Percentiles rank a stretch among this genome's conserved stretches.
These are phyloP conservation scores for Megatriorchis doriae DNA, from an alignment of 2,113 vertebrate genomes.

Conservation along the genomic window DNA sequence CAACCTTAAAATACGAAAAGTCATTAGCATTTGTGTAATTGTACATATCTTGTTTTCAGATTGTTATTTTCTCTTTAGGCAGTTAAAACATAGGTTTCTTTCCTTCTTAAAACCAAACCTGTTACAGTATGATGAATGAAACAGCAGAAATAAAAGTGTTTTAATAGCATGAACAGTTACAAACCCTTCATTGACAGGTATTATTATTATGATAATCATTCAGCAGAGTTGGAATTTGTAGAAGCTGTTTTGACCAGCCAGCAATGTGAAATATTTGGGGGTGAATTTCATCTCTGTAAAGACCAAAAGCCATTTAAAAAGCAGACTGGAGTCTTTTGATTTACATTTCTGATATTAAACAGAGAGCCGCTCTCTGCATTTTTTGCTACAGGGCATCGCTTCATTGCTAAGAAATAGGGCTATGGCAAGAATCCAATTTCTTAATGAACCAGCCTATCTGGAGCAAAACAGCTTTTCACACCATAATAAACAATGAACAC, in stretches of 20 bases:
- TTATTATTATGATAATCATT: not conserved
- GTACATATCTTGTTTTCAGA: not conserved
- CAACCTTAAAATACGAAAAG: not conserved
- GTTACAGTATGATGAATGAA: slow-evolving; percentile 59
- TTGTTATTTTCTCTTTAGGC: not conserved
- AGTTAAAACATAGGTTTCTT: slow-evolving; percentile 43
- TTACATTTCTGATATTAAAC: slow-evolving; percentile 70
- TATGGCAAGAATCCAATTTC: slow-evolving; percentile 75
- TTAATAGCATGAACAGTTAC: not conserved
- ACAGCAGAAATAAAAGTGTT: slow-evolving; percentile 59
- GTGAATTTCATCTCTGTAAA: slow-evolving; percentile 52
- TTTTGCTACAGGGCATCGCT: slow-evolving; percentile 61
- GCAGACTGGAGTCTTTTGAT: slow-evolving; percentile 62
- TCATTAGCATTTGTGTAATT: not conserved
- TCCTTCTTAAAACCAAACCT: slow-evolving; percentile 40
- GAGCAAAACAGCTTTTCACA: slow-evolving; percentile 81
- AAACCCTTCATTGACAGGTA: slow-evolving; percentile 47
- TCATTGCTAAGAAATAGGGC: slow-evolving; percentile 55
- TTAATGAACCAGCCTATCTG: slow-evolving; percentile 81
- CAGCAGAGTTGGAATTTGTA: not conserved
- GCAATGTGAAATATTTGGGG: slow-evolving; percentile 13
- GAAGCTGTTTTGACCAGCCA: not conserved
- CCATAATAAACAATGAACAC: slow-evolving; percentile 75
- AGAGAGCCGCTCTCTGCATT: slow-evolving; percentile 32
- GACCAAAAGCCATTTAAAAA: slow-evolving; percentile 62